Percentiles rank a stretch among this genome's conserved stretches.
phyloP scores from a whole-genome alignment of 2,113 vertebrate genomes.

The Aleadryas rufinucha region DNA sequence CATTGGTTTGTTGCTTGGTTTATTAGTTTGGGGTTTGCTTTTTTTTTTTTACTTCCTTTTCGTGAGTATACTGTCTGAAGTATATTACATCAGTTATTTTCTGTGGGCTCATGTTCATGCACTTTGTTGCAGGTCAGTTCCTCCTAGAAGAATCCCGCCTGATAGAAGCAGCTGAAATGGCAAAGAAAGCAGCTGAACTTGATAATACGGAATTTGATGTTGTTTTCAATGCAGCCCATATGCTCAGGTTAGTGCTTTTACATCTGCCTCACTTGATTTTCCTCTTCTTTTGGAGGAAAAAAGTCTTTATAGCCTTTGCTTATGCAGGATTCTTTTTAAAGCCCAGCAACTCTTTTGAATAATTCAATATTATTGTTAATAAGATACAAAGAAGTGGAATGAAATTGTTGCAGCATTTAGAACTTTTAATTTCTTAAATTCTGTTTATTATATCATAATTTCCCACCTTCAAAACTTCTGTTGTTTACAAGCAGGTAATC shows the following conservation, averaged over 20 bases:
- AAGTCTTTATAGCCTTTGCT: background rate
- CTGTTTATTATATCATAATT: background rate
- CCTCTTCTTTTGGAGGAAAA: background rate
- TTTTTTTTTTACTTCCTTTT: background rate
- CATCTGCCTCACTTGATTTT: background rate
- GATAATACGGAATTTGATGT: conserved; percentile 94
- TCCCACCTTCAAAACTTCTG: background rate
- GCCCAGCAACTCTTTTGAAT: background rate
- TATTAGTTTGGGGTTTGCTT: background rate
- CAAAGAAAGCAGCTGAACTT: conserved; percentile 92
- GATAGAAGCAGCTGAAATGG: conserved; percentile 95
- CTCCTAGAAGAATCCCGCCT: conserved; percentile 93
- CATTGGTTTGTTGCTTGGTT: background rate
- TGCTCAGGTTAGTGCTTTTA: conserved; percentile 87
- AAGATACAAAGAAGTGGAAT: background rate
- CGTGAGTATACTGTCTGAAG: background rate
- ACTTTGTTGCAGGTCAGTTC: conserved; percentile 86
- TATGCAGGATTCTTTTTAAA: background rate
- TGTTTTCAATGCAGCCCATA: conserved; percentile 97
- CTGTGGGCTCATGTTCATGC: background rate
- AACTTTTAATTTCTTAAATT: background rate
- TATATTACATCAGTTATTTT: background rate
- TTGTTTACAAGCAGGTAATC: background rate
- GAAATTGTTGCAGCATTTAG: background rate
- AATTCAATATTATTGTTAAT: background rate